Evolutionary conservation across 2,888 invertebrate genomes (phyloP).

Genomic region (Rhingia rostrata): DNA sequence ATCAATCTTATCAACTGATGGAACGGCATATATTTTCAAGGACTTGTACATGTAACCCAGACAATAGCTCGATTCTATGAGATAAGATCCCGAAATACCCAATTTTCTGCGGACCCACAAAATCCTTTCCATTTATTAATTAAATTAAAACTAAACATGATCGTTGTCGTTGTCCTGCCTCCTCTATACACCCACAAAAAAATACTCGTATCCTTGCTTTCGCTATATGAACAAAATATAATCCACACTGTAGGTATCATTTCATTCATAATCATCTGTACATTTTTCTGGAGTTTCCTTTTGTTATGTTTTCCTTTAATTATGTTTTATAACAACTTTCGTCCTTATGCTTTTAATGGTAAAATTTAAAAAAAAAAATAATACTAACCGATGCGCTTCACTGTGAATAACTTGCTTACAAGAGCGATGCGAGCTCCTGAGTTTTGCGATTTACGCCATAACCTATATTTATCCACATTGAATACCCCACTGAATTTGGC

Average conservation of each 20-base stretch:
- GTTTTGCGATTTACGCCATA: conserved; percentile 47
- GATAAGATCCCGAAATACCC: neutral
- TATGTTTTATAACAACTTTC: conserved; percentile 25
- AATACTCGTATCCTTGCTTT: conserved; percentile 15
- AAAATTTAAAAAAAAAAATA: conserved; percentile 6
- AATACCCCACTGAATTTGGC: conserved; percentile 7
- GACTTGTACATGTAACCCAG: no score
- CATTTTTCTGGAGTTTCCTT: conserved; percentile 6
- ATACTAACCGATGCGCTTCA: conserved; percentile 51
- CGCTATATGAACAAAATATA: conserved; percentile 18
- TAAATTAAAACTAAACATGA: neutral
- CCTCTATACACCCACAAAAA: neutral
- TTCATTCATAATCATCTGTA: conserved; percentile 16
- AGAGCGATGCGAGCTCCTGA: conserved; percentile 47
- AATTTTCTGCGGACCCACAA: neutral
- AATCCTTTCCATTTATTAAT: conserved; percentile 8
- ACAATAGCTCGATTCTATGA: neutral
- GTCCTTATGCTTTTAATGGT: conserved; percentile 50
- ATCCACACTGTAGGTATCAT: conserved; percentile 16
- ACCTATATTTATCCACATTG: conserved; percentile 47
- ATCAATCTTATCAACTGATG: no score
- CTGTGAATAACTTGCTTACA: conserved; percentile 69
- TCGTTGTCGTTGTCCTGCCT: neutral
- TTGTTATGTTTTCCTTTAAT: conserved; percentile 10
- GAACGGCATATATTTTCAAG: no score